Conservation (phyloP, 2,797 vertebrate species). For the Coregonus ussuriensis region DNA sequence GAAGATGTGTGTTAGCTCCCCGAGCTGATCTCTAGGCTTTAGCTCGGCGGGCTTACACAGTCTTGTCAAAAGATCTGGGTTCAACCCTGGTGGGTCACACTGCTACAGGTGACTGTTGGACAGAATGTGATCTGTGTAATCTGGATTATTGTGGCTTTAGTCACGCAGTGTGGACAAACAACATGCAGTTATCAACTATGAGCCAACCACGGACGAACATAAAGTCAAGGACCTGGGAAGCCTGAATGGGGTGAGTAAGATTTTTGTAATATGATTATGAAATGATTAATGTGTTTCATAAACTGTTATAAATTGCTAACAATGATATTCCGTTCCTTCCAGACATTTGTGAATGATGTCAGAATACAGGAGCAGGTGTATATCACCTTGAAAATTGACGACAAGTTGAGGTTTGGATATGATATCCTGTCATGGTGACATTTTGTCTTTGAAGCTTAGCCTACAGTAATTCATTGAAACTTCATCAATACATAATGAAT, state of each 20-base stretch:
- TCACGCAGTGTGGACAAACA: constrained; percentile 98
- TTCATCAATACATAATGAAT: not conserved
- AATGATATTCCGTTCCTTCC: constrained; percentile 53
- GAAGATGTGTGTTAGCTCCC: not conserved
- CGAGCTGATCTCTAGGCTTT: too few relatives aligned
- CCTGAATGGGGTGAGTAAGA: constrained; percentile 90
- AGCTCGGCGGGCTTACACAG: not conserved
- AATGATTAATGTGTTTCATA: not conserved
- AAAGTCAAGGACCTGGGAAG: constrained; percentile 96
- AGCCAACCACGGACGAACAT: constrained; percentile 86
- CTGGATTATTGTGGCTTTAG: constrained; percentile 68
- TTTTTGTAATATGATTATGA: not conserved
- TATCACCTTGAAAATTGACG: constrained; percentile 90
- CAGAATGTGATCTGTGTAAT: not conserved
- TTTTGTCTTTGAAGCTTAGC: too few relatives aligned
- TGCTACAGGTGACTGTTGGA: not conserved
- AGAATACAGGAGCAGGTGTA: constrained; percentile 95
- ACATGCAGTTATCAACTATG: constrained; percentile 97
- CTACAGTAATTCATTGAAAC: not conserved
- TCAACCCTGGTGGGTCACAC: not conserved
- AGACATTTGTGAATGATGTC: constrained; percentile 96
- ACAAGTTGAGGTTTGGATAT: constrained; percentile 97
- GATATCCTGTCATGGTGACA: constrained; percentile 87
- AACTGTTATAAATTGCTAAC: not conserved
- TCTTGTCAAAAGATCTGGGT: not conserved